Conservation (phyloP, 2,888 invertebrate species). For the Thelaira solivaga region DNA sequence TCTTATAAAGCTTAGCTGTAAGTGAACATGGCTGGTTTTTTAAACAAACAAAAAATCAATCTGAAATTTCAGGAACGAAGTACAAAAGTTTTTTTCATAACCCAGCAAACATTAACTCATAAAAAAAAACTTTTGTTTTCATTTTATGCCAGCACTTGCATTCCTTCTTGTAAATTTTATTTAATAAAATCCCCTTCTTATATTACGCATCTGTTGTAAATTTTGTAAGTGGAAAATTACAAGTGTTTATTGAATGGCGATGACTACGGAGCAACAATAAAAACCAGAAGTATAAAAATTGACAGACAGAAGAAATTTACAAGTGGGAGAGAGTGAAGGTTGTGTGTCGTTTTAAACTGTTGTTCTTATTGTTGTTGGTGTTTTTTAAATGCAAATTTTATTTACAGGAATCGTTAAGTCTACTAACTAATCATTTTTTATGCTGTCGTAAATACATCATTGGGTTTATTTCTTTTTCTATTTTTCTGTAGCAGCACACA, state of each 20-base stretch:
- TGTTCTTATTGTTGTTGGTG: not conserved
- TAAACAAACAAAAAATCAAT: no score
- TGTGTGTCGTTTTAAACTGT: not conserved
- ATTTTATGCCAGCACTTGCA: no score
- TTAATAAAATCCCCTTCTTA: not conserved
- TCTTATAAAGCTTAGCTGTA: no score
- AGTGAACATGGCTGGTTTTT: no score
- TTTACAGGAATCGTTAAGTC: slow-evolving; percentile 7
- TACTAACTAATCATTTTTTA: slow-evolving; percentile 7
- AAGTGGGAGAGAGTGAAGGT: slow-evolving; percentile 6
- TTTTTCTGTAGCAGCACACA: no score
- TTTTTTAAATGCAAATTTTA: not conserved
- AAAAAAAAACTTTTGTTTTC: no score
- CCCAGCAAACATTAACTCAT: no score
- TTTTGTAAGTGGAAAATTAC: slow-evolving; percentile 42
- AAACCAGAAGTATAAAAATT: slow-evolving; percentile 28
- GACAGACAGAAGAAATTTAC: slow-evolving; percentile 16
- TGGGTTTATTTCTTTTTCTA: no score
- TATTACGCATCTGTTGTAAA: not conserved
- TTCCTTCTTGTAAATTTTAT: not conserved
- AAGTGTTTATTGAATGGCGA: slow-evolving; percentile 23
- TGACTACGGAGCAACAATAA: slow-evolving; percentile 2
- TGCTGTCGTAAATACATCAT: no score
- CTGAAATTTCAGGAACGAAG: no score
- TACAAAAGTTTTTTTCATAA: no score